Evolutionary conservation across 1,140 invertebrate genomes (phyloP).

Genomic region (Lordiphosa clarofinis): DNA sequence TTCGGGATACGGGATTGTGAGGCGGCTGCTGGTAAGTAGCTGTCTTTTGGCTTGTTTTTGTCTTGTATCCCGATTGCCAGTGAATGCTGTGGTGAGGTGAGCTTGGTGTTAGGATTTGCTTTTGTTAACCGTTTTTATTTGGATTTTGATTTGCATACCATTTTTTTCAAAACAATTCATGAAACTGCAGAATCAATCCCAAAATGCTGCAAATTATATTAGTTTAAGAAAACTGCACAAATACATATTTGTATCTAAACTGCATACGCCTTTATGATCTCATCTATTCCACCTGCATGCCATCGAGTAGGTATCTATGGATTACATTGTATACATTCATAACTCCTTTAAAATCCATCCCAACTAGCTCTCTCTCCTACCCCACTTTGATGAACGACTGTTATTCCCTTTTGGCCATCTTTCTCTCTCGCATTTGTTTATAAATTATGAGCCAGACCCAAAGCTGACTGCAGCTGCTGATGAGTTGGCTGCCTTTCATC

Average conservation of each 20-base stretch:
- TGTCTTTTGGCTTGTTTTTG: constrained; percentile 50
- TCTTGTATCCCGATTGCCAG: constrained; percentile 43
- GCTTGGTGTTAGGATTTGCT: constrained; percentile 26
- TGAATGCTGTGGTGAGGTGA: constrained; percentile 15
- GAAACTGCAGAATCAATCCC: too few species aligned
- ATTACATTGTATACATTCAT: not conserved
- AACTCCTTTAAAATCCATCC: not conserved
- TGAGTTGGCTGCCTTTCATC: constrained; percentile 36
- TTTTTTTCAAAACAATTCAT: too few species aligned
- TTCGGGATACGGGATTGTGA: constrained; percentile 27
- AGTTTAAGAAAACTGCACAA: not conserved
- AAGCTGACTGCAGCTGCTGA: constrained; percentile 71
- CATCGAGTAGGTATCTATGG: too few species aligned
- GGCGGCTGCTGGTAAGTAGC: constrained; percentile 50
- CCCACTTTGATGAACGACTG: constrained; percentile 28
- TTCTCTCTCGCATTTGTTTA: constrained; percentile 41
- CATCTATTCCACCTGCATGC: too few species aligned
- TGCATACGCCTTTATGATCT: not conserved
- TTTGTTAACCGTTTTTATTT: constrained; percentile 22
- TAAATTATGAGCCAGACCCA: constrained; percentile 64
- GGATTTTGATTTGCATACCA: too few species aligned
- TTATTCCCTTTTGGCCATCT: constrained; percentile 29
- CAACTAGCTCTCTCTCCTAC: not conserved
- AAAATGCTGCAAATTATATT: too few species aligned
- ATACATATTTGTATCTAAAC: not conserved